Conservation (phyloP, 2,113 vertebrate species). For the Chroicocephalus ridibundus region DNA sequence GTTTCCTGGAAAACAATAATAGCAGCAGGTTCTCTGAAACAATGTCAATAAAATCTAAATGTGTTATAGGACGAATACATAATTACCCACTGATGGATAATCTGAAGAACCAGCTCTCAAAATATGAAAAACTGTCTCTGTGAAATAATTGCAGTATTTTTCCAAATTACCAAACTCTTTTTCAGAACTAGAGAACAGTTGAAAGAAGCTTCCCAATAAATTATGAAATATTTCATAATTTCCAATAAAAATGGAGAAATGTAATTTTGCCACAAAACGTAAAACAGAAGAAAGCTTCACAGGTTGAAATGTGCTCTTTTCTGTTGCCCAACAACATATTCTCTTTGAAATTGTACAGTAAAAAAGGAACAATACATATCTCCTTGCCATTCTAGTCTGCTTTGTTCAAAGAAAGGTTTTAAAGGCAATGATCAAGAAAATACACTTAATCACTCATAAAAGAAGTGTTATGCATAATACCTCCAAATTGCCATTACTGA, state of each 20-base stretch:
- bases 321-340: not conserved
- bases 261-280: not conserved
- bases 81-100: not conserved
- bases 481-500: not conserved
- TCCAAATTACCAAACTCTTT: not conserved
- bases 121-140: not conserved
- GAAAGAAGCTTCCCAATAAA: not conserved
- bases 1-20: not conserved
- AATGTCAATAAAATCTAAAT: not conserved
- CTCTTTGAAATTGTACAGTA: not conserved
- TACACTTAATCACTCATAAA: not conserved
- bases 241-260: not conserved
- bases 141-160: not conserved
- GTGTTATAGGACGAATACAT: not conserved
- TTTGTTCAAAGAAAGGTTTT: not conserved
- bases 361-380: not conserved
- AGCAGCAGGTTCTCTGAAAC: not conserved
- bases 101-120: not conserved
- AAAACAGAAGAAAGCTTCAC: not conserved
- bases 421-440: constrained; percentile 2
- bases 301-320: not conserved
- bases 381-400: not conserved
- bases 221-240: not conserved
- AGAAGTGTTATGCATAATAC: not conserved
- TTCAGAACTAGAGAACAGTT: not conserved